Evolutionary conservation across 2,113 vertebrate species (phyloP).

Genomic region (Piprites chloris): DNA sequence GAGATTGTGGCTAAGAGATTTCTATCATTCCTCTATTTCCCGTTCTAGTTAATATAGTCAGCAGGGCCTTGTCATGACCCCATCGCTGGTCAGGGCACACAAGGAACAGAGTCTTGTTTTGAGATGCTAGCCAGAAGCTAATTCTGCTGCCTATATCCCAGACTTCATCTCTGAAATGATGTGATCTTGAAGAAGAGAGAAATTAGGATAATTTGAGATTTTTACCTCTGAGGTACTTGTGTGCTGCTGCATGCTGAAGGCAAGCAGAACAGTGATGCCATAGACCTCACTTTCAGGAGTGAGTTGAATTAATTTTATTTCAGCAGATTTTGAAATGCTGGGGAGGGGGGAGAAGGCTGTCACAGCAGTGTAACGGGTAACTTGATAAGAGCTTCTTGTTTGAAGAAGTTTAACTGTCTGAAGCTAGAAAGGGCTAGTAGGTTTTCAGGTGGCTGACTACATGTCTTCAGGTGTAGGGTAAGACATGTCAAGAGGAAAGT

Average conservation of each 20-base stretch:
- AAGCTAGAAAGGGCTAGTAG: background rate
- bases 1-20: background rate
- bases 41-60: background rate
- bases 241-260: background rate
- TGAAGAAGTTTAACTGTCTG: background rate
- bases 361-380: background rate
- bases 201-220: background rate
- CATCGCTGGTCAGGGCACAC: background rate
- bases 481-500: background rate
- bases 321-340: background rate
- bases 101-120: background rate
- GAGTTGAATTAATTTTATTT: background rate
- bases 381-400: background rate
- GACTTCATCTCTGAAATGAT: background rate
- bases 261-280: background rate
- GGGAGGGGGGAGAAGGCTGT: rapidly evolving
- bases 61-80: background rate
- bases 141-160: background rate
- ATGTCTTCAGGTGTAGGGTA: background rate
- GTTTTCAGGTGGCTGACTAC: background rate
- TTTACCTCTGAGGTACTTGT: background rate
- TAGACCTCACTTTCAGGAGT: background rate
- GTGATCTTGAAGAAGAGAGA: background rate
- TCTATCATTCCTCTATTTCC: background rate
- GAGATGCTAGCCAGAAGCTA: background rate